A percentile compares a stretch with the other conserved stretches of the same genome.
Conservation (phyloP, 2,888 invertebrate genomes). For the Meliscaeva auricollis region DNA sequence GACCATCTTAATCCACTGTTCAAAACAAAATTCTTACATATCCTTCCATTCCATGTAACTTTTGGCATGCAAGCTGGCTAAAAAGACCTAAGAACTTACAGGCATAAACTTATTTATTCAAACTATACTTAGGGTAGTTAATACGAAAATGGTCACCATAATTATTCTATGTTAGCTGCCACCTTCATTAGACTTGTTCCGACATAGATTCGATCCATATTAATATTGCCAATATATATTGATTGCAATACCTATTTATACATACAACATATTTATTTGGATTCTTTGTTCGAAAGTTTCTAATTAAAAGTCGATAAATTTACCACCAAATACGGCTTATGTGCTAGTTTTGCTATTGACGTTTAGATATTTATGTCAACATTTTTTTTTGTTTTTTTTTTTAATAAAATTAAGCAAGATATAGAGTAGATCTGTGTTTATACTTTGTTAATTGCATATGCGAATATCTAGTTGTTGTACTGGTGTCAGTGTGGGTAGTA, state of each 20-base stretch:
- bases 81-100: too few species aligned
- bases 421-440: conserved; percentile 4
- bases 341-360: conserved; percentile 24
- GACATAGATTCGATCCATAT: not conserved
- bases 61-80: too few species aligned
- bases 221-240: not conserved
- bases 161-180: not conserved
- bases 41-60: too few species aligned
- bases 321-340: conserved; percentile 56
- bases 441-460: conserved; percentile 13
- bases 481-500: conserved; percentile 9
- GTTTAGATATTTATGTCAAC: conserved; percentile 17
- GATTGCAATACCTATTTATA: not conserved
- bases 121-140: too few species aligned
- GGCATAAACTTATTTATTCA: too few species aligned
- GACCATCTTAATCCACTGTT: too few species aligned
- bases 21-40: too few species aligned
- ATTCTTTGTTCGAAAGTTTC: conserved; percentile 46
- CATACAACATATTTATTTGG: not conserved
- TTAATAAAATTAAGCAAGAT: conserved; percentile 42
- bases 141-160: conserved; percentile 10
- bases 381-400: not conserved
- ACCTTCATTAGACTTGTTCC: not conserved
- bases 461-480: not conserved
- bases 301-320: conserved; percentile 58